phyloP scores from a whole-genome alignment of 2,113 vertebrate species.

The Sprattus sprattus region DNA sequence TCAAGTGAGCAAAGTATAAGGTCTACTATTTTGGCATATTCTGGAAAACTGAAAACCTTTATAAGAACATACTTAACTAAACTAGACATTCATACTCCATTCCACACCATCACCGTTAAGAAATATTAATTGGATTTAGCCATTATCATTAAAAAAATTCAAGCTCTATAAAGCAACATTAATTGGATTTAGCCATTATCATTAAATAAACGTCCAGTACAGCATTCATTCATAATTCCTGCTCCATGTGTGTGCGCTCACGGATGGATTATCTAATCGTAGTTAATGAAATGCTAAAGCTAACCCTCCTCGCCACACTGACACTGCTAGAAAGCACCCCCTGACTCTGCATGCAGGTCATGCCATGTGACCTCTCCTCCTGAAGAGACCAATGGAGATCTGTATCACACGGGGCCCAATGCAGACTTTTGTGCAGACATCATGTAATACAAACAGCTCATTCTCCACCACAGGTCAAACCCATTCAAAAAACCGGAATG shows the following conservation, averaged over 20 bases:
- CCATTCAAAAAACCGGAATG: too few species aligned
- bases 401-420: not conserved
- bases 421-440: too few species aligned
- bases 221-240: not conserved
- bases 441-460: too few species aligned
- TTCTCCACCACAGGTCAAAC: too few species aligned
- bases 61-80: not conserved
- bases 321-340: not conserved
- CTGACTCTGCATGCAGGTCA: not conserved
- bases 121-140: not conserved
- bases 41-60: not conserved
- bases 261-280: not conserved
- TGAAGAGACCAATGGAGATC: not conserved
- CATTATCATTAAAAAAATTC: not conserved
- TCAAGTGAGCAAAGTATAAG: not conserved
- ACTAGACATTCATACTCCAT: not conserved
- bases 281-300: not conserved
- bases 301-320: not conserved
- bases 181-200: not conserved
- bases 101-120: not conserved
- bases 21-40: not conserved
- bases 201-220: not conserved
- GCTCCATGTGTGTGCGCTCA: not conserved
- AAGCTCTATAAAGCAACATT: not conserved
- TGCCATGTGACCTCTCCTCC: not conserved